Evolutionary conservation across 2,113 vertebrate genomes (phyloP), one percentile per base, ranked within the genome.

Genomic region (Paradoxurus hermaphroditus): DNA sequence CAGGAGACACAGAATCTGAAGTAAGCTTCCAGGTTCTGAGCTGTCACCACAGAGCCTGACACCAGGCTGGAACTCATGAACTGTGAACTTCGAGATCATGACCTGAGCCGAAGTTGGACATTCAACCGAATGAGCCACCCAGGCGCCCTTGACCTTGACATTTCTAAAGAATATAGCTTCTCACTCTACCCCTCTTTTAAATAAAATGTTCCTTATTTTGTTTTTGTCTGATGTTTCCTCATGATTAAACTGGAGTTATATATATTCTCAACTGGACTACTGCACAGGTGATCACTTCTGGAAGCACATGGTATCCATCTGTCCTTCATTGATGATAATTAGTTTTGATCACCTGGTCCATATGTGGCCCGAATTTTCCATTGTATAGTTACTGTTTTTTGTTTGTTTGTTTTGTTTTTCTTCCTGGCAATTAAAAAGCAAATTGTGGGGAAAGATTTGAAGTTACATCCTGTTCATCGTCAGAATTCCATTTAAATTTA

Each of bases 391-490:
- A 68, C 27, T 82, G 2, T 3, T 36, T 25, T 87, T 86, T 39
- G 2, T 3, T 36, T 25, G 83, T 86, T 39, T 82, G 2, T 3
- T 36, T 25, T 87, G 82, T 39, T 70, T 72, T 83, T 14, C n/a
- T 77, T 91, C 27, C 11, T 93, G 27, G 49, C 56, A 93, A 95
- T 91, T 94, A 90, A 75, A 63, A 90, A 91, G 13, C 44, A 94
- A 29, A 86, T 65, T 86, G 29, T 92, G n/a, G 34, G 44, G 51
- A 72, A 63, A 75, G 13, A 56, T 78, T 56, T 78, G 81, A 75
- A 84, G 18, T 65, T 81, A 49, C 21, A 93, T 65, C 21, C 25
- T 94, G 36, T 12, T 75, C 15, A 53, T 90, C 44, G 36, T 83
- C 12, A 95, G 78, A 96, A 77, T 78, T 65, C 49, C 8, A 5